phyloP scores from a whole-genome alignment of 1,140 invertebrate species.

The Delia radicum region DNA sequence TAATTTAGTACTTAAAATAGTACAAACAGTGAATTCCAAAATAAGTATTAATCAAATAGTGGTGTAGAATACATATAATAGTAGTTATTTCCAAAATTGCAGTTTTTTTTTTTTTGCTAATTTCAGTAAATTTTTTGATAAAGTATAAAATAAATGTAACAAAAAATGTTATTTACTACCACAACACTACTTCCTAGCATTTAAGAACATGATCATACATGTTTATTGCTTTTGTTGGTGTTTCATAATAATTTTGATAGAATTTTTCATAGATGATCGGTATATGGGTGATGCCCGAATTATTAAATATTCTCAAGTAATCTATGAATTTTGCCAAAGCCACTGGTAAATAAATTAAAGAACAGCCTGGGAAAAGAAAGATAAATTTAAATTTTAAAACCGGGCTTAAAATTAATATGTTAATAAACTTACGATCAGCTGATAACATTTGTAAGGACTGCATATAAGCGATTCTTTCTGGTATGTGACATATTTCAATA shows the following conservation, averaged over 20 bases:
- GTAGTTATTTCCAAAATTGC: too few relatives aligned
- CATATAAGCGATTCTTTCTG: slow-evolving; percentile 47
- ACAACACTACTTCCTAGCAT: too few relatives aligned
- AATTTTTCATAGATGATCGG: slow-evolving; percentile 51
- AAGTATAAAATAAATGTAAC: too few relatives aligned
- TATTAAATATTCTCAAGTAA: slow-evolving; percentile 53
- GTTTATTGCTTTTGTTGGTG: slow-evolving; percentile 37
- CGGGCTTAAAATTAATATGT: not conserved
- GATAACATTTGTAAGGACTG: slow-evolving; percentile 46
- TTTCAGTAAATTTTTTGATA: too few relatives aligned
- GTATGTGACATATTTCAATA: slow-evolving; percentile 43
- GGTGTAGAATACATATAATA: too few relatives aligned
- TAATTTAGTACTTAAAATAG: too few relatives aligned
- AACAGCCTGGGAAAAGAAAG: slow-evolving; percentile 36
- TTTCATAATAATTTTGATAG: slow-evolving; percentile 51
- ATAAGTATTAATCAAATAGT: too few relatives aligned
- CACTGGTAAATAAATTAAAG: slow-evolving; percentile 47
- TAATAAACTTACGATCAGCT: slow-evolving; percentile 45
- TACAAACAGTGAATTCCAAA: too few relatives aligned
- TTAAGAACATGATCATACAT: slow-evolving; percentile 5
- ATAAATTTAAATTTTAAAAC: not conserved
- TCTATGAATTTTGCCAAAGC: slow-evolving; percentile 50
- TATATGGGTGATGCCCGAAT: slow-evolving; percentile 48
- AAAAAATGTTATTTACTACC: too few relatives aligned
- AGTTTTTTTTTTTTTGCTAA: too few relatives aligned